phyloP scores from a whole-genome alignment of 2,113 vertebrate genomes.

The Scomber colias region DNA sequence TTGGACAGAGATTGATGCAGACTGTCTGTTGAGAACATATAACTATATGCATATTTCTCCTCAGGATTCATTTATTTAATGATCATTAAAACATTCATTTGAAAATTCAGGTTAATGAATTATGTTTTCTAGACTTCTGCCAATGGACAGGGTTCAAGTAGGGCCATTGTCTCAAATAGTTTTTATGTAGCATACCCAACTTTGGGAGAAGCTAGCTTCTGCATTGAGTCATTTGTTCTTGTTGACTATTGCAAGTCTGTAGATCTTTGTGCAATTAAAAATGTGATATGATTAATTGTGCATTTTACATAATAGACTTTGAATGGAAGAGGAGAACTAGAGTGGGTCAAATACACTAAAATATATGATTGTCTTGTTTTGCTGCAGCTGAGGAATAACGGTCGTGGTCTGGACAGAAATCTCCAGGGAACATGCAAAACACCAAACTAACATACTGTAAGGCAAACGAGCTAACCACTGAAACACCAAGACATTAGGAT shows the following conservation, averaged over 20 bases:
- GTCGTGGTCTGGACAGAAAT: too few relatives aligned
- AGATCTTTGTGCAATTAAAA: too few relatives aligned
- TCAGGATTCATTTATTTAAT: neutral
- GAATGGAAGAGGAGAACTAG: too few relatives aligned
- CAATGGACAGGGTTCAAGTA: neutral
- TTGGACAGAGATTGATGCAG: neutral
- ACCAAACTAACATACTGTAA: too few relatives aligned
- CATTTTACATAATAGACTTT: too few relatives aligned
- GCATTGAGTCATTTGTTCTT: neutral
- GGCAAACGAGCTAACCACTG: too few relatives aligned
- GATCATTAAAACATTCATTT: neutral
- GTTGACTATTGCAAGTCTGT: neutral
- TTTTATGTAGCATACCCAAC: neutral
- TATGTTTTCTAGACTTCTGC: conserved; percentile 17
- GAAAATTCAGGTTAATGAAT: conserved; percentile 37
- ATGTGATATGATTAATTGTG: too few relatives aligned
- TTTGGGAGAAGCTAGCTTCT: neutral
- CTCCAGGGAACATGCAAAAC: too few relatives aligned
- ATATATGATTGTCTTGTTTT: too few relatives aligned
- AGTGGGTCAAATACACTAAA: too few relatives aligned
- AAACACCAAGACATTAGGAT: too few relatives aligned
- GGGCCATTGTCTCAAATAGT: neutral
- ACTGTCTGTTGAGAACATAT: neutral
- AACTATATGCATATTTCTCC: neutral
- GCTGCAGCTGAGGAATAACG: too few relatives aligned